Evolutionary conservation across 35 echinoderm and acorn worm genomes (phyloP), one percentile per base, ranked within the genome.

Genomic region (Apostichopus parvimensis): DNA sequence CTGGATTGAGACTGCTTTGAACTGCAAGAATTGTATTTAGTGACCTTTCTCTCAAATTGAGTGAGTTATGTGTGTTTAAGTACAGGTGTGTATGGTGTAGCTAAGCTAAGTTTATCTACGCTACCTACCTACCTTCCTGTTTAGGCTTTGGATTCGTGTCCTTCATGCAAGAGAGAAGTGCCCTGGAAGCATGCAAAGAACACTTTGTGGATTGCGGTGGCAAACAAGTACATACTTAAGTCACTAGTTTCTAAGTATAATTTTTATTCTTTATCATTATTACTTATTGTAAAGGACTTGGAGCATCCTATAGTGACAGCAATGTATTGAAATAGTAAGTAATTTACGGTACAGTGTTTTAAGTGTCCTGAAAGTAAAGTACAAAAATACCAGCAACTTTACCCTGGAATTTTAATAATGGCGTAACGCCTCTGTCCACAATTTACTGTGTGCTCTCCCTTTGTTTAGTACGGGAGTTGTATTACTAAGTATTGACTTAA

Each of bases 131-230:
- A 75, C 86, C 57, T 88, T 88, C 86, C 86, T 57, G 68, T 88
- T 20, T 88, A 88, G 86, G 86, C 86, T 88, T 88, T 88, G 86
- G 86, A 66, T 88, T 88, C 86, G 61, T 88, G 57, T 66, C 86
- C 58, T 88, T 72, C 86, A 66, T 66, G 57, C 86, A 88, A 45
- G 86, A 68, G 57, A 66, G 86, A 4, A 60, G 57, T 26, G 86
- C 86, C 86, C 86, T 72, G 53, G 57, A 88, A 23, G 57, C 62
- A 88, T 88, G 86, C 68, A 66, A 60, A 72, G 14, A 66, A 64
- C 86, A 66, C 57, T 88, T 45, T 88, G 86, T 88, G 86, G 86
- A 88, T 72, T 88, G 86, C 62, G 86, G 86, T 73, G 57, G 57
- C 60, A 88, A 88, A 88, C 12, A 88, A 88, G 86, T 88, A 66